Evolutionary conservation across 1,140 invertebrate species (phyloP), one percentile per base, ranked within the genome.

Genomic region (Macrosteles quadrilineatus): DNA sequence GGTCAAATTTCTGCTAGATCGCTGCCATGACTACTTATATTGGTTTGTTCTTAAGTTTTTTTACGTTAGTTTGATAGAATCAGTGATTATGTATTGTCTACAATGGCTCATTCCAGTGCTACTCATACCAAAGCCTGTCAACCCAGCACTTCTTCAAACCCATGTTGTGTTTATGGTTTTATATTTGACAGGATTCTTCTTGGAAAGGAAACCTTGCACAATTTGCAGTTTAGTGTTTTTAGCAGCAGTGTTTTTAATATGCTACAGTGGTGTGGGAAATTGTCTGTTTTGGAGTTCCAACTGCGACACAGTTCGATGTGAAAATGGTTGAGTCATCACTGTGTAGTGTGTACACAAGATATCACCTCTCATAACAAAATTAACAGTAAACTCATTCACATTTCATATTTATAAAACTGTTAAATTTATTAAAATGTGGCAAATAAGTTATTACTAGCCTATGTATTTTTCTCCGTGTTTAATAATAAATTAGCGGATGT

Each of bases 101-200:
- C 96, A 98, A 86, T 98, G 96, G 93, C 83, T 99, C 75, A 94
- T 99, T 75, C 97, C 97, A 63, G 96, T 99, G 63, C 84, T 99
- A 68, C 85, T 98, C 59, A 96, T 98, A 81, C 97, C 97, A 71
- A 98, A 98, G 83, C 97, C 97, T 47, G 87, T 95, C 45, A 98
- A 98, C 83, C 95, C 96, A 76, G 94, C 95, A 36, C 83, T 98
- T 25, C 85, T 98, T 69, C 94, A 97, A 80, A 98, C 97, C 69
- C 96, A 98, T 83, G 92, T 96, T 36, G 95, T 98, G 91, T 97
- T 98, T 79, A 94, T 98, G 87, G 90, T 94, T 45, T 85, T 98
- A 11, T 98, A 97, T 80, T 81, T 97, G 73, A 92, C 95, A 73
- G 93, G 95, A 74, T 95, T 95, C 80, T 98, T 98, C 81, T 83